Conservation (phyloP, 2,797 vertebrate species). For the Cuculus canorus region DNA sequence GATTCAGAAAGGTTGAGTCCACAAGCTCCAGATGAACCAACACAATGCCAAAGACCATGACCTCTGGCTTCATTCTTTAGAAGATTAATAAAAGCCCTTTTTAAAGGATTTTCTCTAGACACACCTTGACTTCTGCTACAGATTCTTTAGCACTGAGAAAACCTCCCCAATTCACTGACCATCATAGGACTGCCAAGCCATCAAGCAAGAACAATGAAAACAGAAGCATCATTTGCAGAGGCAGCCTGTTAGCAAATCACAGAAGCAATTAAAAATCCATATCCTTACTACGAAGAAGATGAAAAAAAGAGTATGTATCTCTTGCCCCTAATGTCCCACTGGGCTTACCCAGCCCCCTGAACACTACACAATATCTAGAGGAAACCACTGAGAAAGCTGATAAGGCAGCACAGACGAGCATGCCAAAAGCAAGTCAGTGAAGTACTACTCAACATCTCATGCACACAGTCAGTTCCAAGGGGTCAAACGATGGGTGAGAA, state of each 20-base stretch:
- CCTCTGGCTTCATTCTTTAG: neutral
- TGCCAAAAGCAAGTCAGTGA: constrained; percentile 10
- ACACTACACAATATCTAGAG: neutral
- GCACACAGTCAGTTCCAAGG: neutral
- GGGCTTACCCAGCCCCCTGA: constrained; percentile 5
- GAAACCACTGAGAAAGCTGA: constrained; percentile 59
- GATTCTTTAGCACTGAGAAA: constrained; percentile 31
- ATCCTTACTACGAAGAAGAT: neutral
- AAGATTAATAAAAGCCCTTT: neutral
- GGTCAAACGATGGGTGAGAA: neutral
- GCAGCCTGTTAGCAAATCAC: neutral
- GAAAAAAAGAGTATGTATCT: neutral
- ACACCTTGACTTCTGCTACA: neutral
- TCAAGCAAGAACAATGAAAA: constrained; percentile 3
- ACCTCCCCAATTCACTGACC: neutral
- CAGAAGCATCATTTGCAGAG: neutral
- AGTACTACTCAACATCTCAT: constrained; percentile 17
- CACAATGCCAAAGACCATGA: neutral
- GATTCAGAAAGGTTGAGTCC: neutral
- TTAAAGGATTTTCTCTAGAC: neutral
- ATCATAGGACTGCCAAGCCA: neutral
- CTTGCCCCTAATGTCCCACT: neutral
- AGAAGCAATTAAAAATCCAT: neutral
- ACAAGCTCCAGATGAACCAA: neutral
- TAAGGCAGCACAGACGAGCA: constrained; percentile 13